Conservation (phyloP, 2,888 invertebrate genomes). For the Ectobius pallidus region DNA sequence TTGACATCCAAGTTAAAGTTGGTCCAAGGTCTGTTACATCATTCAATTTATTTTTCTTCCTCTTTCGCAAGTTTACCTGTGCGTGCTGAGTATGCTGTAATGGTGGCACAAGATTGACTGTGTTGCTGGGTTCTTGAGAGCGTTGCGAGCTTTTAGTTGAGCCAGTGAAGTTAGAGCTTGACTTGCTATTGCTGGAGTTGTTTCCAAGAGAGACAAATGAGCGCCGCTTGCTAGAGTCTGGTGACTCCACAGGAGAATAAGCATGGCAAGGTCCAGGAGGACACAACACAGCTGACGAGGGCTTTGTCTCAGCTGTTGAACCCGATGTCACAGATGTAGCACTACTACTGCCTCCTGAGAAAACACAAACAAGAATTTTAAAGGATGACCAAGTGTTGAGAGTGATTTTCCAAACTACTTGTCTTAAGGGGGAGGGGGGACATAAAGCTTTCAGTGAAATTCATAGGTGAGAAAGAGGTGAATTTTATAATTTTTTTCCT, state of each 20-base stretch:
- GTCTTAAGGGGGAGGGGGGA: too few species aligned
- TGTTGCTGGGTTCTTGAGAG: constrained; percentile 39
- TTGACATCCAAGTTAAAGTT: too few species aligned
- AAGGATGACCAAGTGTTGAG: too few species aligned
- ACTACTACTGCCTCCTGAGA: constrained; percentile 55
- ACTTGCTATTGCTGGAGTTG: constrained; percentile 79
- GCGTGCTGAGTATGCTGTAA: constrained; percentile 23
- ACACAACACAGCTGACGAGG: constrained; percentile 64
- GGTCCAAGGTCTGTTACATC: too few species aligned
- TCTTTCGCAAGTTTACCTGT: too few species aligned
- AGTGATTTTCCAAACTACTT: too few species aligned
- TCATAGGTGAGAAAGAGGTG: too few species aligned
- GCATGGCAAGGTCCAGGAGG: constrained; percentile 47
- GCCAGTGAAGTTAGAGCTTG: constrained; percentile 77
- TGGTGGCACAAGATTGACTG: background rate
- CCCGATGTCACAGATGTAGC: constrained; percentile 57
- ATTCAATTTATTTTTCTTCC: too few species aligned
- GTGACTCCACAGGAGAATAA: constrained; percentile 54
- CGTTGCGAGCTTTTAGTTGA: constrained; percentile 65
- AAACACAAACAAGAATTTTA: constrained; percentile 1
- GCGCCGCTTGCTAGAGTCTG: constrained; percentile 55
- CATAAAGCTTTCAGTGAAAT: too few species aligned
- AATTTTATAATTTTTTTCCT: too few species aligned
- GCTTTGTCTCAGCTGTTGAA: constrained; percentile 67
- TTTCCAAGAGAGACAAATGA: constrained; percentile 67